A percentile compares a stretch with the other conserved stretches of the same genome.
Conservation (phyloP, 2,797 vertebrate species). For the Sus cebifrons region DNA sequence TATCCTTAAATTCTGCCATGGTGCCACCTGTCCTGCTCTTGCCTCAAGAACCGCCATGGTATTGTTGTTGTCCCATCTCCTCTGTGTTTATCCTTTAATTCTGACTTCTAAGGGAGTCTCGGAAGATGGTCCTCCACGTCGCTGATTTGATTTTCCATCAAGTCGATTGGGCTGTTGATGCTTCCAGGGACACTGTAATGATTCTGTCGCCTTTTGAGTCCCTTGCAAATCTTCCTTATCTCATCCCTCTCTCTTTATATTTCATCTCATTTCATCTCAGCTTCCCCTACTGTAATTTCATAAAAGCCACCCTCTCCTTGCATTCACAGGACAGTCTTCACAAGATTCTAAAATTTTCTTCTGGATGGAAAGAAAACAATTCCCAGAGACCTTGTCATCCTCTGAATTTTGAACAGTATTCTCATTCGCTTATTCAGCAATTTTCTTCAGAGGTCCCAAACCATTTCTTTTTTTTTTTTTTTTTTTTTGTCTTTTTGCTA, state of each 20-base stretch:
- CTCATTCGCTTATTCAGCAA: background rate
- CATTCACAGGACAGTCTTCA: background rate
- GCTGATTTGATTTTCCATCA: background rate
- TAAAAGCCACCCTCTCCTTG: background rate
- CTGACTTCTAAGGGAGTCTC: constrained; percentile 7
- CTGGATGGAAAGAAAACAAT: constrained; percentile 7
- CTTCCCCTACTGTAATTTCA: background rate
- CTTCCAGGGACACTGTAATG: background rate
- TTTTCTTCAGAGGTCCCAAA: background rate
- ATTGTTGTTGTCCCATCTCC: background rate
- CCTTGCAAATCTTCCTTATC: background rate
- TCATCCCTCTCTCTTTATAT: background rate
- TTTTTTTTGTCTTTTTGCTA: too few relatives aligned
- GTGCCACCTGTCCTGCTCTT: background rate
- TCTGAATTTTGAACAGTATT: background rate
- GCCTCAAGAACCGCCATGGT: background rate
- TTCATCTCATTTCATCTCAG: background rate
- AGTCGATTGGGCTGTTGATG: background rate
- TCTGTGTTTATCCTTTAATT: background rate
- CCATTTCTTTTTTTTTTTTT: background rate
- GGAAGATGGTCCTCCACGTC: background rate
- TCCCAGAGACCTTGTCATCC: background rate
- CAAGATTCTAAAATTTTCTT: background rate
- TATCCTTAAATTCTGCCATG: background rate
- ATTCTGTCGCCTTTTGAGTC: background rate